These are phyloP conservation scores for Fistularia tabacaria DNA, from an alignment of 2,797 vertebrate genomes.

Conservation along the genomic window DNA sequence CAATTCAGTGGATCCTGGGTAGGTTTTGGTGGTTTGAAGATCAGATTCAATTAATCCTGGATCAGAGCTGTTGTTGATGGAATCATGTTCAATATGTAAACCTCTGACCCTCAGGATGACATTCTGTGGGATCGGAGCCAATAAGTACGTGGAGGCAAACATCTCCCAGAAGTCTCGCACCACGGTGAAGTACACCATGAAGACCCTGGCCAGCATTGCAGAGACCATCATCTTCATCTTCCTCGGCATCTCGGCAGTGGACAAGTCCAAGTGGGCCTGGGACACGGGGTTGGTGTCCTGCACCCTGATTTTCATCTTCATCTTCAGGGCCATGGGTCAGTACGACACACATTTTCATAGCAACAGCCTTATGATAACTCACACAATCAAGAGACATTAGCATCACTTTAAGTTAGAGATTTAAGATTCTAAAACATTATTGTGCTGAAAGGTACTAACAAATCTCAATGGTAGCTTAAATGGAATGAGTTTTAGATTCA, in stretches of 20 bases:
- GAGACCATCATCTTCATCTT: conserved; percentile 98
- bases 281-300: conserved; percentile 90
- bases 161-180: conserved; percentile 96
- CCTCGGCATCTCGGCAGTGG: conserved; percentile 91
- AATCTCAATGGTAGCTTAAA: too few species aligned
- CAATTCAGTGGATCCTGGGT: too few species aligned
- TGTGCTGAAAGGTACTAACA: too few species aligned
- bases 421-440: too few species aligned
- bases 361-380: neutral
- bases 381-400: neutral
- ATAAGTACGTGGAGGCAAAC: conserved; percentile 96
- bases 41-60: too few species aligned
- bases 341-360: neutral
- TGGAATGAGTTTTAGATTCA: too few species aligned
- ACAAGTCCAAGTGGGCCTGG: conserved; percentile 96
- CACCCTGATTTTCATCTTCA: conserved; percentile 90
- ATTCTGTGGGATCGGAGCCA: conserved; percentile 93
- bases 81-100: too few species aligned
- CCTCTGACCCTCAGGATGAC: conserved; percentile 79
- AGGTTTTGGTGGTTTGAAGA: too few species aligned
- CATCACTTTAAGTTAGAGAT: too few species aligned
- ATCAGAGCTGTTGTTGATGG: too few species aligned
- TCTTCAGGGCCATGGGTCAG: conserved; percentile 88
- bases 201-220: conserved; percentile 91
- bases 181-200: conserved; percentile 95